Evolutionary conservation across 1,140 invertebrate genomes (phyloP), one percentile per base, ranked within the genome.

Genomic region (Bursaphelenchus mucronatus): DNA sequence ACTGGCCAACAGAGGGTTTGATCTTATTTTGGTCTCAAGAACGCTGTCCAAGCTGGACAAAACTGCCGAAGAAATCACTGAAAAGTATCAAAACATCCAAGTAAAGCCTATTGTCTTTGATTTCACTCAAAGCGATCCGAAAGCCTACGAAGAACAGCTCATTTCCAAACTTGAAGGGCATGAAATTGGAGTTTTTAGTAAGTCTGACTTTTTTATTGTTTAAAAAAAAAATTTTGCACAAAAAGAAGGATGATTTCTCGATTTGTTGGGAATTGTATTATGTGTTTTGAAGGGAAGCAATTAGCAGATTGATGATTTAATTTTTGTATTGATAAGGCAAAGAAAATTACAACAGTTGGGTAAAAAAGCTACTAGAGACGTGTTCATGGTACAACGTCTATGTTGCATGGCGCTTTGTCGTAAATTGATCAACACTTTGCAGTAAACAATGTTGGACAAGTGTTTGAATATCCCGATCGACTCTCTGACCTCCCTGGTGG

Each of bases 361-460:
- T 30, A 30, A 30, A 30, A 30, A 30, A 5, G 30, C 30, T 3
- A 30, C 2, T 30, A 5, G 30, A 30, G 30, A 30, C 2, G 5
- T 30, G 30, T 30, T 30, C 30, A 30, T 30, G 2, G 5, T 30
- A 5, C 5, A 5, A 30, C 30, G 5, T 30, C 5, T 5, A 30
- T 30, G n/a, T n/a, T n/a, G n/a, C n/a, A n/a, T n/a, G n/a, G n/a
- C n/a, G n/a, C n/a, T n/a, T n/a, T n/a, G n/a, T n/a, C 30, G 5
- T 3, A 30, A 30, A 30, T 30, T 30, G 30, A 30, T 30, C 2
- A 17, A 50, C 1, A 17, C 15, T 50, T 59, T 59, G 19, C 57
- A 59, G 57, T 59, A n/a, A 81, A 81, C 54, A 79, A 79, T 53
- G 76, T 79, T 52, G 76, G 76, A 5, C 62, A 76, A 53, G 70